Evolutionary conservation across 2,888 invertebrate genomes (phyloP), one percentile per base, ranked within the genome.

Genomic region (Anticlea derivata): DNA sequence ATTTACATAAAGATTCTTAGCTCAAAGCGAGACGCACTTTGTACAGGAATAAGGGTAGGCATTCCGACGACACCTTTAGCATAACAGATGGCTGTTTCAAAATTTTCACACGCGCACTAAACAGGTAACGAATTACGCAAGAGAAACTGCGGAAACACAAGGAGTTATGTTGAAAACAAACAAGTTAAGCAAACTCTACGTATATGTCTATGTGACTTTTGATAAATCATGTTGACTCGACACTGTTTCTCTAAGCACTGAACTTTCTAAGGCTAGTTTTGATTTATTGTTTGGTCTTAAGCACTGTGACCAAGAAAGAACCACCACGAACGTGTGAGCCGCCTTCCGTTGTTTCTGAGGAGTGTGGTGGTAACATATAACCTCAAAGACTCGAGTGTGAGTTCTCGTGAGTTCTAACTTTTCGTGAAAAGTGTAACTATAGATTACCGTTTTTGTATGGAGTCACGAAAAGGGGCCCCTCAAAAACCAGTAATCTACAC

Each of bases 121-220:
- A 50, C 55, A 49, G 35, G 53, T 53, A 38, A 52, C 37, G 52
- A 31, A 48, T 61, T 58, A 50, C 55, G 50, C 47, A 58, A 58
- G 29, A 29, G 51, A 59, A 59, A 61, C 55, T 61, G 57, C 55
- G 58, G 58, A 58, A 55, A 55, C 56, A 34, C 30, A 46, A 44
- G 50, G 13, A 40, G 48, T 45, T 46, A 47, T 54, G 57, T 34
- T 43, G 44, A 47, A 51, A 50, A 54, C 55, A 58, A 56, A 56
- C 54, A 50, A 20, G 45, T 48, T 53, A 54, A 50, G 56, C 55
- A 52, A 55, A 55, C 55, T 34, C n/a, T 7, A 43, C 23, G 27
- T 33, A 17, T 33, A 17, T 46, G 44, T 26, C 39, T 49, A 10
- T 47, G 29, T 46, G 43, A 48, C 53, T 45, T 54, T 37, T 52